phyloP scores from a whole-genome alignment of 2,888 invertebrate genomes.

The Rhaphigaster nebulosa region DNA sequence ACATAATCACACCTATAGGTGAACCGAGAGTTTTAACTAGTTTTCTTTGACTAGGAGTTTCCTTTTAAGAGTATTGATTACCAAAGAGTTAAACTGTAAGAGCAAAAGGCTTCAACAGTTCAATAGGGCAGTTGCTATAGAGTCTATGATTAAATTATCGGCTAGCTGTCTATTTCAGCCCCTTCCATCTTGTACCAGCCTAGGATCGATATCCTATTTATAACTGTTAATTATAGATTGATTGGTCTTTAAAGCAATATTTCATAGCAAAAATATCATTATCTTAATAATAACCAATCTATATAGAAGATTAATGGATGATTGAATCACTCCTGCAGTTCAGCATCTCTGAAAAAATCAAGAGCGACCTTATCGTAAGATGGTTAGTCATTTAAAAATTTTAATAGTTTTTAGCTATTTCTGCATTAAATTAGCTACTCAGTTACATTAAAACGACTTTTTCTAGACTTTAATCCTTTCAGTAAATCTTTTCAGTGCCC shows the following conservation, averaged over 20 bases:
- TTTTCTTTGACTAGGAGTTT: too few relatives aligned
- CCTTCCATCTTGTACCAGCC: background rate
- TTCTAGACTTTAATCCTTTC: too few relatives aligned
- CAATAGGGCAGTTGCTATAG: background rate
- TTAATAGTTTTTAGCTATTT: too few relatives aligned
- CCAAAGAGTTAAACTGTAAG: background rate
- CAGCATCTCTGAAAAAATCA: too few relatives aligned
- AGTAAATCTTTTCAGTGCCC: too few relatives aligned
- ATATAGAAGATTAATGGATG: background rate
- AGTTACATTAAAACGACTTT: too few relatives aligned
- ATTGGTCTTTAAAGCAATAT: background rate
- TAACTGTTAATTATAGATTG: background rate
- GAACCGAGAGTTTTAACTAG: too few relatives aligned
- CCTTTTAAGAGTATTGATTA: background rate
- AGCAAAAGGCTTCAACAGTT: background rate
- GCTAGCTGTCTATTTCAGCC: background rate
- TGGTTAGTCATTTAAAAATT: too few relatives aligned
- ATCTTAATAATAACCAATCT: background rate
- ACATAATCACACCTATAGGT: too few relatives aligned
- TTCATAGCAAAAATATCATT: background rate
- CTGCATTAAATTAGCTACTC: too few relatives aligned
- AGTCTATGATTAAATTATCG: background rate
- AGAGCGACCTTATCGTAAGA: too few relatives aligned
- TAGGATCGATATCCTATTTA: background rate
- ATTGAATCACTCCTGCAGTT: too few relatives aligned